Conservation (phyloP, 2,888 invertebrate genomes). For the Sphecodes monilicornis region DNA sequence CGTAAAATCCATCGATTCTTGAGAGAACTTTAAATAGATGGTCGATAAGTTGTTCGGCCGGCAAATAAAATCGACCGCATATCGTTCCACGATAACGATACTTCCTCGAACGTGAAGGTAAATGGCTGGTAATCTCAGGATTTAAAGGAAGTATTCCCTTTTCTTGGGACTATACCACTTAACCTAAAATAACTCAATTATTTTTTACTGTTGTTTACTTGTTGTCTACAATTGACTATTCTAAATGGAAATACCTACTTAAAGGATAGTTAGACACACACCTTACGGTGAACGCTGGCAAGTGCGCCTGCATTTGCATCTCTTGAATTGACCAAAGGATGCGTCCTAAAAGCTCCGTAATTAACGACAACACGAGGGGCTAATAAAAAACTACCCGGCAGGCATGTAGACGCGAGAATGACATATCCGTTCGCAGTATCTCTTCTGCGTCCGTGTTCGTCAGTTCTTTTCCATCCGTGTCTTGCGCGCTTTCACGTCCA, state of each 20-base stretch:
- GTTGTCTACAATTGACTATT: too few relatives aligned
- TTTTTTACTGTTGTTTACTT: too few relatives aligned
- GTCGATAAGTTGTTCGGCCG: slow-evolving; percentile 29
- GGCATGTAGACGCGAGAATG: slow-evolving; percentile 55
- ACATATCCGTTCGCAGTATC: slow-evolving; percentile 51
- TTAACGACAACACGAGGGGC: slow-evolving; percentile 52
- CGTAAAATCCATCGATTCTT: not conserved
- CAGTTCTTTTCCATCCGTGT: not conserved
- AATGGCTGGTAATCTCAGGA: slow-evolving; percentile 28
- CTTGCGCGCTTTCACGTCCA: slow-evolving; percentile 4
- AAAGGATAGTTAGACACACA: not conserved
- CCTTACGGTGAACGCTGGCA: not conserved
- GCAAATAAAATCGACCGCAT: slow-evolving; percentile 14
- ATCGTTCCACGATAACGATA: slow-evolving; percentile 29
- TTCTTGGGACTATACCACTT: not conserved
- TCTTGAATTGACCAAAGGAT: slow-evolving; percentile 22
- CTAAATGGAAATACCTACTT: too few relatives aligned
- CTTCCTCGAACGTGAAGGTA: not conserved
- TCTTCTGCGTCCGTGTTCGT: slow-evolving; percentile 18
- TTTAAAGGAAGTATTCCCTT: slow-evolving; percentile 18
- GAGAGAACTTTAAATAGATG: slow-evolving; percentile 6
- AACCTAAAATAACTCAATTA: too few relatives aligned
- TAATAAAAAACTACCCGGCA: slow-evolving; percentile 59
- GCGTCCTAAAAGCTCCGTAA: slow-evolving; percentile 45
- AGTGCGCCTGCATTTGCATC: slow-evolving; percentile 17